Percentiles rank a stretch among this genome's conserved stretches.
Conservation (phyloP, 2,888 invertebrate genomes). For the Aleiodes testaceus region DNA sequence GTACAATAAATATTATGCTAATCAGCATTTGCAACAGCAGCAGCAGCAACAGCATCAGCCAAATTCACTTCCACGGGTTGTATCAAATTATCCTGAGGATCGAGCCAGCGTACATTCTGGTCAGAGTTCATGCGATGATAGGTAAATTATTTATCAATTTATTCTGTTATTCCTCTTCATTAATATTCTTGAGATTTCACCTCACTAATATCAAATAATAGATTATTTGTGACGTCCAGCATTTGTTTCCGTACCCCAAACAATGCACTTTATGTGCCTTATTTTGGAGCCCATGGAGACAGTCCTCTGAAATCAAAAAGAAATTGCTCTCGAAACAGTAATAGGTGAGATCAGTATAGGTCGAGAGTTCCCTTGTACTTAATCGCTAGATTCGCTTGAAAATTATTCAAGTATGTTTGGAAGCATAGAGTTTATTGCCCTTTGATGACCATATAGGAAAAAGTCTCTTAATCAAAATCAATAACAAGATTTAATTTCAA, state of each 20-base stretch:
- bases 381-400: background rate
- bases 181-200: constrained; percentile 33
- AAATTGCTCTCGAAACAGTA: constrained; percentile 59
- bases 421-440: no score
- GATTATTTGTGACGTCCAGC: constrained; percentile 65
- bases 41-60: constrained; percentile 43
- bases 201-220: constrained; percentile 67
- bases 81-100: constrained; percentile 76
- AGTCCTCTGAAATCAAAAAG: constrained; percentile 61
- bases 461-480: no score
- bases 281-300: constrained; percentile 63
- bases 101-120: constrained; percentile 88
- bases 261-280: constrained; percentile 66
- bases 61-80: constrained; percentile 42
- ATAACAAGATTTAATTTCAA: constrained; percentile 39
- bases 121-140: constrained; percentile 85
- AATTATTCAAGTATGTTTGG: no score
- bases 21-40: constrained; percentile 60
- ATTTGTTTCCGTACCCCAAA: constrained; percentile 67
- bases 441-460: no score
- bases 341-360: constrained; percentile 64
- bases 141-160: constrained; percentile 73
- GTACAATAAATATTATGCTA: constrained; percentile 83
- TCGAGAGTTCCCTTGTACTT: constrained; percentile 10
- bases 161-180: constrained; percentile 12